phyloP scores from a whole-genome alignment of 1,140 invertebrate genomes.

The Drosophila ironensis region DNA sequence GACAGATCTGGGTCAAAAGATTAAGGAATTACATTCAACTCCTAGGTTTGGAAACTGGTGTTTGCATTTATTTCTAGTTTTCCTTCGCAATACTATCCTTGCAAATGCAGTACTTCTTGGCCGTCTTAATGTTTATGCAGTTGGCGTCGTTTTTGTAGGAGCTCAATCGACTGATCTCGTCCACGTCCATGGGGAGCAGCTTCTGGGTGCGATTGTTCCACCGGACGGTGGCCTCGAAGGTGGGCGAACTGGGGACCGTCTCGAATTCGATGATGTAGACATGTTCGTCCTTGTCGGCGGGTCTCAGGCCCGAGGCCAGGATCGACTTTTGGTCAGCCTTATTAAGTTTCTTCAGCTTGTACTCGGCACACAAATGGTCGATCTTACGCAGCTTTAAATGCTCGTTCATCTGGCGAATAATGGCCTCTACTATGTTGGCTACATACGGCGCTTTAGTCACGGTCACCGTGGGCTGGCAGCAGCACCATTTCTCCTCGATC shows the following conservation, averaged over 20 bases:
- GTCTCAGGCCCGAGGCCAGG: not conserved
- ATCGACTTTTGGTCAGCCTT: slow-evolving; percentile 3
- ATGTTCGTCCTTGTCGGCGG: slow-evolving; percentile 3
- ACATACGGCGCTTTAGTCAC: slow-evolving; percentile 7
- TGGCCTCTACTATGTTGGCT: not conserved
- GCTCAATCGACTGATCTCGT: slow-evolving; percentile 84
- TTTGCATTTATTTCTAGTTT: not conserved
- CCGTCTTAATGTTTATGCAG: slow-evolving; percentile 82
- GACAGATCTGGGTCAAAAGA: not conserved
- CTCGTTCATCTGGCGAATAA: slow-evolving; percentile 80
- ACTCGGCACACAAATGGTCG: slow-evolving; percentile 3
- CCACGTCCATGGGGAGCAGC: slow-evolving; percentile 25
- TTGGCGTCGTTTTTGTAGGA: slow-evolving; percentile 83
- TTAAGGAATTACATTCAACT: too few relatives aligned
- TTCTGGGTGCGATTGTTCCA: slow-evolving; percentile 54
- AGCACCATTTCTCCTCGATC: slow-evolving; percentile 90
- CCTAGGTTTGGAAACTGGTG: not conserved
- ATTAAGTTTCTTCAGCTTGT: not conserved
- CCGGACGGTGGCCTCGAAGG: slow-evolving; percentile 84
- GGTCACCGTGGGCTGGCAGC: slow-evolving; percentile 84
- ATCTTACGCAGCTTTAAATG: slow-evolving; percentile 13
- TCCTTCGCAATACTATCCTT: slow-evolving; percentile 3
- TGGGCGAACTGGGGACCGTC: slow-evolving; percentile 63
- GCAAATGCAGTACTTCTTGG: slow-evolving; percentile 83
- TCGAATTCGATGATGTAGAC: slow-evolving; percentile 13